Evolutionary conservation across 2,113 vertebrate genomes (phyloP), one percentile per base, ranked within the genome.

Genomic region (Oryzias melastigma): DNA sequence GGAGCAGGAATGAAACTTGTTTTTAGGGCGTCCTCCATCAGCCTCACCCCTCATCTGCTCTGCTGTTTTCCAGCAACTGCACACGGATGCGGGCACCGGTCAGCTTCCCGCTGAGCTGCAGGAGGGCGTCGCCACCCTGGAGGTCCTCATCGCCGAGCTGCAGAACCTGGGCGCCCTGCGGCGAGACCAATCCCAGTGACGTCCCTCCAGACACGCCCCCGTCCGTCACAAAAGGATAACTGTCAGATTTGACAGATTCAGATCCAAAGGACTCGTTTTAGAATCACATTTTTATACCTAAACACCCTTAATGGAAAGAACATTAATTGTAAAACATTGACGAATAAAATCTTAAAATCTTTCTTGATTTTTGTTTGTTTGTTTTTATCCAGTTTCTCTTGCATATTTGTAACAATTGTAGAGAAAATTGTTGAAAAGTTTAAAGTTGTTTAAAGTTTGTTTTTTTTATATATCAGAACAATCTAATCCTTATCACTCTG

Each of bases 91-190:
- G 48, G 75, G 77, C 19, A 93, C 89, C 3, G 93, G 93, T 27
- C 90, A 92, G 35, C 43, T 98, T 75, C 90, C 87, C 15, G 14
- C 43, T 0, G 94, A 94, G 40, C 81, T 99, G 72, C 85, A 83
- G 66, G 90, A 91, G 18, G 90, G 93, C 7, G 78, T 95, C 27
- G 75, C 82, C 24, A 64, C 90, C 15, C 78, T 96, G 88, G 94
- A 95, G 47, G 84, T 77, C 41, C 60, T 94, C 48, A 83, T 95
- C 49, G 47, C 67, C 0, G 89, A 95, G 66, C 87, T 98, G 25
- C 95, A 97, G 82, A 93, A 94, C 40, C 87, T 93, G 53, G 92
- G 93, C 45, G 90, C 86, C 54, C 90, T 83, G 17, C 85, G 95
- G 69, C 92, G 91, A 41, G 85, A 91, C 79, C 91, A 88, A 63